These are phyloP conservation scores for Xenopus petersii DNA, from an alignment of 2,797 vertebrate species.

Conservation along the genomic window DNA sequence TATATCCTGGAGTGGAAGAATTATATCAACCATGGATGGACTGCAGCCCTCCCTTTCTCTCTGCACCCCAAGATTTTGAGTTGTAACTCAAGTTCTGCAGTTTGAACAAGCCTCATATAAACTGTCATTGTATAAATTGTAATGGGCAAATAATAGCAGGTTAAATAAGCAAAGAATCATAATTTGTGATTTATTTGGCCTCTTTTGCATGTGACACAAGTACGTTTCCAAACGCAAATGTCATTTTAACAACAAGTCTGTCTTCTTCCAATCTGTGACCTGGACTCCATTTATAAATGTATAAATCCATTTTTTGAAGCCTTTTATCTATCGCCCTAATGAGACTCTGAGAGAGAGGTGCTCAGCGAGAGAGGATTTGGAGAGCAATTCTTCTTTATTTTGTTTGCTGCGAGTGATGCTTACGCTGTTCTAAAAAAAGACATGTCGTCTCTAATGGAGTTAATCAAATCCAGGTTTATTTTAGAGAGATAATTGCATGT, in stretches of 20 bases:
- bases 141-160: too few relatives aligned
- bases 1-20: too few relatives aligned
- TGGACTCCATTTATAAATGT: conserved; percentile 2
- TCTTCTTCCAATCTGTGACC: conserved; percentile 6
- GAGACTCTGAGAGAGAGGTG: conserved; percentile 1
- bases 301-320: background rate
- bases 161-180: too few relatives aligned
- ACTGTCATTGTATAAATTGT: too few relatives aligned
- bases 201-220: background rate
- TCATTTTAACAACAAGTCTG: background rate
- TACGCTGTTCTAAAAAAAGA: conserved; percentile 6
- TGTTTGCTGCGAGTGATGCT: background rate
- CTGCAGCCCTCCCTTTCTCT: too few relatives aligned
- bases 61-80: too few relatives aligned
- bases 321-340: conserved; percentile 24
- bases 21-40: too few relatives aligned
- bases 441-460: conserved; percentile 23
- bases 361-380: conserved; percentile 9
- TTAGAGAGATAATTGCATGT: conserved; percentile 32
- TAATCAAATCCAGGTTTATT: conserved; percentile 47
- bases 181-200: background rate
- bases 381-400: conserved; percentile 6
- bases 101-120: too few relatives aligned
- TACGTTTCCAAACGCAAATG: conserved; percentile 7
- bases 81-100: too few relatives aligned